Base-by-base conservation (phyloP, 2,888 invertebrate genomes). In the Drosophila quasianomalipes region DNA sequence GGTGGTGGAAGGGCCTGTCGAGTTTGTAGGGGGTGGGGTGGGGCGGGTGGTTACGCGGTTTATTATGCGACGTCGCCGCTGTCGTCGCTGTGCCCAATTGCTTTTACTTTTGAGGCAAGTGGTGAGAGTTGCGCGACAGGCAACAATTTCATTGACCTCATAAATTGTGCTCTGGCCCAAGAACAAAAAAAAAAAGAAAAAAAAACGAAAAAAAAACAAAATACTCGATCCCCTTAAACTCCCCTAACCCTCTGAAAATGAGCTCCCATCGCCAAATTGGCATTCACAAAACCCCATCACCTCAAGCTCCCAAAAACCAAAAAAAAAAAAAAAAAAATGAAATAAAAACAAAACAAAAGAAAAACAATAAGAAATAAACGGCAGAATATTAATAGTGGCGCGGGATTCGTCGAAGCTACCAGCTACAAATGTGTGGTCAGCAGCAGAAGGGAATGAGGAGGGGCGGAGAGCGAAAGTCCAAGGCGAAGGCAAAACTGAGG, bases 61-160 rank as follows among this genome's bases (percentile, higher is more conserved):
- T 77, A 67, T 65, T 72, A 58, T 70, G 85, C 70, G 85, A 78
- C 74, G 85, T 89, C 84, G 86, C 79, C 89, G 86, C 63, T 66
- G 52, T 54, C 76, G 71, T 76, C 59, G 72, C 72, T 76, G 80
- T 78, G 70, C 72, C 80, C 85, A 89, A 80, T 79, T 85, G 74
- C 85, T 65, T 74, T 71, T 65, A 64, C 61, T 52, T 66, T 61
- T 70, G 64, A 31, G 79, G 66, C 57, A 61, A 47, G 55, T 55
- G 55, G 47, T 51, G 30, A 53, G 28, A 28, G 55, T 52, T 30
- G 39, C 53, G 69, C 53, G 59, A 66, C 63, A 52, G 61, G 81
- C 72, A 73, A 79, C 75, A 80, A 86, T 89, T 85, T 86, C 85
- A 86, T 86, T 86, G 89, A 86, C 89, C 85, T 89, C 85, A 89